Evolutionary conservation across 2,113 vertebrate genomes (phyloP), one percentile per base, ranked within the genome.

Genomic region (Polyodon spathula): DNA sequence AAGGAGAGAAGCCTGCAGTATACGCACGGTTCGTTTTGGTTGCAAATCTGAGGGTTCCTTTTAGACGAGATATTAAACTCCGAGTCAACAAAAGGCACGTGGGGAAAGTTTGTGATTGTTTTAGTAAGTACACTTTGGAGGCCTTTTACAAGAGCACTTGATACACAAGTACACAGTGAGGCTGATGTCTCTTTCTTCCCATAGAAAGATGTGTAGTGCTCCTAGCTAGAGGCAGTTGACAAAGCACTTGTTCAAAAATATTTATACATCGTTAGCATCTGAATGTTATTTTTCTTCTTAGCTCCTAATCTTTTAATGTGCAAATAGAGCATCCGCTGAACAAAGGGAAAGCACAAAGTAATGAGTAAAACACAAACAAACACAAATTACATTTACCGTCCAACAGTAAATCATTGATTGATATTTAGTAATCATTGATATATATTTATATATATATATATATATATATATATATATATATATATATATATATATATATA

Each of bases 51-150:
- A 58, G 66, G 51, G 52, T 38, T 59, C 67, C 69, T 59, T 68
- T 50, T 62, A 56, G 68, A 69, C 72, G 72, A 69, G 75, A 76
- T 71, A 78, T 72, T 68, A 62, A 78, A 80, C 82, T 81, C 78
- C 85, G 76, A 86, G 91, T 93, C 88, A 96, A 96, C 92, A 95
- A 86, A 91, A 62, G 91, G 89, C 93, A 94, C 93, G 93, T 97
- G 93, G 90, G 80, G 81, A 81, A 84, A 79, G 80, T 81, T 89
- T 81, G 85, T 76, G 73, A 85, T 81, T 84, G 83, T 89, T 88
- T 71, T 80, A 78, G 77, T 73, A 73, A 85, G 84, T 80, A 82
- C 84, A 82, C 77, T 84, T 84, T 78, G 78, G 82, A 76, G 76
- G 73, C 76, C 70, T 76, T 83, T 84, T 84, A 85, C 66, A 80